Percentiles rank a stretch among this genome's conserved stretches.
These are phyloP conservation scores for Danaus melanippus DNA, from an alignment of 1,140 invertebrate species.

Conservation along the genomic window DNA sequence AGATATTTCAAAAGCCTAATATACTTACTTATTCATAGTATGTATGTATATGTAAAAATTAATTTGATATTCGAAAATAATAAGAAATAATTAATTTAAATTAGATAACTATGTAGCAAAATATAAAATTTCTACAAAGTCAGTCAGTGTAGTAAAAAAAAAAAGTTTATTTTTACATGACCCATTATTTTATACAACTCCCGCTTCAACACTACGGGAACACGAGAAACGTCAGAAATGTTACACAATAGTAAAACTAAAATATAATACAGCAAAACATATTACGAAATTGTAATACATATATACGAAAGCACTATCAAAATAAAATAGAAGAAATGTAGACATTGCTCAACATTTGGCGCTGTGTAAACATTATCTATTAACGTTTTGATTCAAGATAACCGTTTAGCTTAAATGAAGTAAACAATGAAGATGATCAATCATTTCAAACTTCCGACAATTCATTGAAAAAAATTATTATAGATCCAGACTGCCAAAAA, in stretches of 20 bases:
- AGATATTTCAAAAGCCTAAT: too few species aligned
- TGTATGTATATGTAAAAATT: too few species aligned
- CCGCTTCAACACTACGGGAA: conserved; percentile 27
- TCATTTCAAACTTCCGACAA: conserved; percentile 36
- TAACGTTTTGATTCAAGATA: conserved; percentile 17
- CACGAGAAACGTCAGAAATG: conserved; percentile 40
- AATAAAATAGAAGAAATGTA: conserved; percentile 12
- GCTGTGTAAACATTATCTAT: conserved; percentile 11
- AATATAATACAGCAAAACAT: conserved; percentile 3
- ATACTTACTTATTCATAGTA: too few species aligned
- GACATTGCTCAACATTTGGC: conserved; percentile 18
- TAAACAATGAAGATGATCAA: conserved; percentile 17
- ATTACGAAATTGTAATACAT: too few species aligned
- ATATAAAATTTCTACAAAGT: conserved; percentile 1
- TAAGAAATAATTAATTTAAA: too few species aligned
- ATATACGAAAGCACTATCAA: background rate
- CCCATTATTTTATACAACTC: conserved; percentile 40
- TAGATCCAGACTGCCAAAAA: conserved; percentile 20
- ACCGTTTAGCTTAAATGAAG: conserved; percentile 13
- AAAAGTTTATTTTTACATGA: conserved; percentile 47
- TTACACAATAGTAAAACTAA: conserved; percentile 39
- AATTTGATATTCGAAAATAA: too few species aligned
- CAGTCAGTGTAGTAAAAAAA: background rate
- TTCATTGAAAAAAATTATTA: conserved; percentile 27
- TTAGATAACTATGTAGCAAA: conserved; percentile 5